Evolutionary conservation across 2,797 vertebrate genomes (phyloP), one percentile per base, ranked within the genome.

Genomic region (Eleutherodactylus coqui): DNA sequence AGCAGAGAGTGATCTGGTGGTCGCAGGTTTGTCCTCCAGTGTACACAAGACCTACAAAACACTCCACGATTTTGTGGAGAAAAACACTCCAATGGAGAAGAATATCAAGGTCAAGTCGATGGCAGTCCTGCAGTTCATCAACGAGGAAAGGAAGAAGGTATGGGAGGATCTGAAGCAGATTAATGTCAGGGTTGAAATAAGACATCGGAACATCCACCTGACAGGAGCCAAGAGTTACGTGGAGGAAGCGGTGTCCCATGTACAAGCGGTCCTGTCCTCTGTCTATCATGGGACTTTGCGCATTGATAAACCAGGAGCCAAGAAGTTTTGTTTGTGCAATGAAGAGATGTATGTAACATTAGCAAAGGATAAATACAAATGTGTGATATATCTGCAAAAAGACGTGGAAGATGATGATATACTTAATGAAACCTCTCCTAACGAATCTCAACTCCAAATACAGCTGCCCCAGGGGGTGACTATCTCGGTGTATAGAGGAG

Each of bases 271-370:
- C 32, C 0, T 83, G 0, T 75, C 79, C 0, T 80, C 82, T 2
- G 85, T 97, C 29, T 78, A 41, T 75, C 83, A 86, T 3, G 93
- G 93, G 60, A 89, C 11, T 0, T 85, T 96, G 5, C n/a, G 0
- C 0, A 88, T 96, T 55, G 91, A 94, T 88, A 96, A 95, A 67
- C 96, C 97, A 0, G 96, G 96, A 67, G 93, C 93, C 21, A 95
- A 92, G 86, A 93, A 94, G 55, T 93, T 93, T 79, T 98, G 97
- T 85, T 88, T 49, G 82, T 90, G 91, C 1, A 92, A 92, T 47
- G 89, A 91, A 51, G 60, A 73, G 4, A 0, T 85, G 0, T 91
- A 88, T 24, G 60, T 94, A 53, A 41, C 60, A 1, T 76, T 94
- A 11, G 86, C 92, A 36, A 92, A 91, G 82, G 81, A 62, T 1